Evolutionary conservation across 2,797 vertebrate species (phyloP), one percentile per base, ranked within the genome.

Genomic region (Bradypodion pumilum): DNA sequence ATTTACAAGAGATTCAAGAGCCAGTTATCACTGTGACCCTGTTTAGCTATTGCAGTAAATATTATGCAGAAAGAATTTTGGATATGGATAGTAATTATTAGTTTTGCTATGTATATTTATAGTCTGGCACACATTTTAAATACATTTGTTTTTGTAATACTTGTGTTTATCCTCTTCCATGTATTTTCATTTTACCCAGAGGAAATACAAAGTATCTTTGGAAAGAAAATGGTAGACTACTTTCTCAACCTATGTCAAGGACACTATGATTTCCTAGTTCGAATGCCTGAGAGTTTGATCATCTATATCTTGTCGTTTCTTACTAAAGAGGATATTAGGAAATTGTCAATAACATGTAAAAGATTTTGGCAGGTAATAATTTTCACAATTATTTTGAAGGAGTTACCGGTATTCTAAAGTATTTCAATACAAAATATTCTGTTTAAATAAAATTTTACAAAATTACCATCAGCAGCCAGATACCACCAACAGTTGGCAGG

Each of bases 331-430:
- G 88, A 91, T 44, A 85, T 90, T 87, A 74, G 75, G 70, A 82
- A 93, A 35, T 74, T 91, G 75, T 91, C 86, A 88, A 85, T 93
- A 90, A 90, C 35, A 0, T 86, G 79, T 27, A 91, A 80, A 81
- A 90, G 82, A 32, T 94, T 91, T 81, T 82, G 87, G 80, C 87
- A 92, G 89, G 88, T 91, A 89, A 86, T 46, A 86, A 69, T 63
- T 75, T 16, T 72, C 49, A 42, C 60, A 19, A 40, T 4, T 56
- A 56, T 63, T 72, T 78, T 29, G 60, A 37, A 27, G 40, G 2
- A 0, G 0, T 13, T 66, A 72, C 29, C 63, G 1, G 0, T 74
- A 19, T 52, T 78, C 46, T 66, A 83, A n/a, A 44, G 60, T n/a
- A 21, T 9, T 86, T 35, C 42, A 68, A 86, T 65, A 2, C 5